Conservation (phyloP, 2,888 invertebrate species). For the Noctuana brunneofusca region DNA sequence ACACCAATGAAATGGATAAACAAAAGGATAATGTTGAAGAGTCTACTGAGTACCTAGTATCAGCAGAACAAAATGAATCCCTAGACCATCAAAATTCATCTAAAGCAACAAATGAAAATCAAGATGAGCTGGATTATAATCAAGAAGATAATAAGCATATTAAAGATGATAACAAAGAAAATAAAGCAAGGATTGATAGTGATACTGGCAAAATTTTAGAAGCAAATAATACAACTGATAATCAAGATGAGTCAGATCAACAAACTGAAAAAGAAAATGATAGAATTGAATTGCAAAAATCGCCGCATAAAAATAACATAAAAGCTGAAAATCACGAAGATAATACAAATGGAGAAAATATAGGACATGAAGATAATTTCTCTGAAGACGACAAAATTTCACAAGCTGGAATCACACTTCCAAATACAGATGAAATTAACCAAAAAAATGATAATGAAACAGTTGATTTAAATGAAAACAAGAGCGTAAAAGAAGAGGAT, state of each 20-base stretch:
- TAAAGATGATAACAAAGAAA: not conserved
- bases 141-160: not conserved
- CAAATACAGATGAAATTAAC: slow-evolving; percentile 21
- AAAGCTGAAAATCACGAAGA: slow-evolving; percentile 40
- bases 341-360: slow-evolving; percentile 45
- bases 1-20: slow-evolving; percentile 26
- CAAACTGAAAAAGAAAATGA: slow-evolving; percentile 1
- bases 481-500: slow-evolving; percentile 15
- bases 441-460: slow-evolving; percentile 4
- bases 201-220: not conserved
- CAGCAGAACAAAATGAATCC: slow-evolving; percentile 1
- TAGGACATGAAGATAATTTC: slow-evolving; percentile 34
- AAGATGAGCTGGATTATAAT: slow-evolving; percentile 38
- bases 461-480: not conserved
- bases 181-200: not conserved
- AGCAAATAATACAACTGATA: slow-evolving; percentile 28
- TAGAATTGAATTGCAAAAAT: not conserved
- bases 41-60: slow-evolving; percentile 5
- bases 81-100: slow-evolving; percentile 20
- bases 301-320: not conserved
- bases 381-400: slow-evolving; percentile 35
- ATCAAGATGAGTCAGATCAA: slow-evolving; percentile 37
- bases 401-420: slow-evolving; percentile 25
- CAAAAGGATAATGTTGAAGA: slow-evolving; percentile 30
- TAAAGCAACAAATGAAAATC: slow-evolving; percentile 48